Evolutionary conservation across 2,888 invertebrate genomes (phyloP).

Genomic region (Aphidius colemani): DNA sequence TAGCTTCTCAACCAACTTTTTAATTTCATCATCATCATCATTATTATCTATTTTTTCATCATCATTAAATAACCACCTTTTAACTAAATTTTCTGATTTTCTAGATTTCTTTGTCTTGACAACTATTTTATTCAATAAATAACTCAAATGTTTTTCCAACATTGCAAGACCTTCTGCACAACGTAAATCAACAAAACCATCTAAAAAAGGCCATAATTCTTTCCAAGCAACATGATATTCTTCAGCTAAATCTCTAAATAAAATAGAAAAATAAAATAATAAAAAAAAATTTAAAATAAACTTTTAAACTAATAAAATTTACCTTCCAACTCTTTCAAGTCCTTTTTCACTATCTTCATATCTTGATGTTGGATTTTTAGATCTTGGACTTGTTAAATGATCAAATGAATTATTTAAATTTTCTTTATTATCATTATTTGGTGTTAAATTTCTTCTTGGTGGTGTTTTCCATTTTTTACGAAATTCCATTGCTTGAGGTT

Average conservation of each 20-base stretch:
- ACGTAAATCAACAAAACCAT: slow-evolving; percentile 78
- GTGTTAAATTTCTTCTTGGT: slow-evolving; percentile 62
- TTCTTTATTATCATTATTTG: slow-evolving; percentile 13
- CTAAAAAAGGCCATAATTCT: slow-evolving; percentile 92
- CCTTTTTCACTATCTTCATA: slow-evolving; percentile 83
- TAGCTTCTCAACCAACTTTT: slow-evolving; percentile 12
- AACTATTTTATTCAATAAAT: neutral
- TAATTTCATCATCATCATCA: slow-evolving; percentile 20
- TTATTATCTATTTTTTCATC: neutral
- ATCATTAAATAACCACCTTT: slow-evolving; percentile 2
- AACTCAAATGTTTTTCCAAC: slow-evolving; percentile 75
- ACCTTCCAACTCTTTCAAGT: slow-evolving; percentile 82
- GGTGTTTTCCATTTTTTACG: slow-evolving; percentile 84
- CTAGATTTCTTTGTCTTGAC: neutral
- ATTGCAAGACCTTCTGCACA: slow-evolving; percentile 73
- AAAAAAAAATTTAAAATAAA: slow-evolving; percentile 4
- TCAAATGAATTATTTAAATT: slow-evolving; percentile 32
- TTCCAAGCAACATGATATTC: slow-evolving; percentile 80
- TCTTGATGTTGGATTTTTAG: slow-evolving; percentile 43
- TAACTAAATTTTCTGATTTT: neutral
- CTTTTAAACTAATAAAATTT: slow-evolving; percentile 25
- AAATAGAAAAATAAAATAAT: slow-evolving; percentile 8
- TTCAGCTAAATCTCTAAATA: slow-evolving; percentile 68
- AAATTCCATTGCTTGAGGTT: slow-evolving; percentile 72
- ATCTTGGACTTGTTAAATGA: slow-evolving; percentile 23